phyloP scores from a whole-genome alignment of 1,140 invertebrate genomes.

The Watersipora subatra region DNA sequence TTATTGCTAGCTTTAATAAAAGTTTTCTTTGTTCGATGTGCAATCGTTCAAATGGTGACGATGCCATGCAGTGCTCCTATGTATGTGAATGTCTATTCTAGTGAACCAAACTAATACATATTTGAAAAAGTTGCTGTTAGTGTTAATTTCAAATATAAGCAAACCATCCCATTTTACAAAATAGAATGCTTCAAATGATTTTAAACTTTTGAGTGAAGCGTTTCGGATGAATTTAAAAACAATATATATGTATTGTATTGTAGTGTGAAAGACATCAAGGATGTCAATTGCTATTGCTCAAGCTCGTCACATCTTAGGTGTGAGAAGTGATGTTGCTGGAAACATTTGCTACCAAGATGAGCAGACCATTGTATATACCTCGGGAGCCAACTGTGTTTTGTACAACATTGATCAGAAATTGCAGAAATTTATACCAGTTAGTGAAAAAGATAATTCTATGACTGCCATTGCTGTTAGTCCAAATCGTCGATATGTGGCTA shows the following conservation, averaged over 20 bases:
- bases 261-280: slow-evolving; percentile 8
- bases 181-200: no score
- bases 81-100: no score
- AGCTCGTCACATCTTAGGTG: slow-evolving; percentile 36
- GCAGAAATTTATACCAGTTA: slow-evolving; percentile 41
- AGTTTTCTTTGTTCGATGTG: no score
- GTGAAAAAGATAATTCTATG: slow-evolving; percentile 36
- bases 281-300: slow-evolving; percentile 37
- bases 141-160: no score
- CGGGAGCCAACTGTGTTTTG: slow-evolving; percentile 41
- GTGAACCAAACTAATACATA: no score
- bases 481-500: slow-evolving; percentile 38
- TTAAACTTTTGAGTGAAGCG: not conserved
- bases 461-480: slow-evolving; percentile 39
- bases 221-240: not conserved
- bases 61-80: no score
- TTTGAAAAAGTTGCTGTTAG: no score
- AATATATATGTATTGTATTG: not conserved
- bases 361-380: slow-evolving; percentile 37
- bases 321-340: slow-evolving; percentile 29
- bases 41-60: no score
- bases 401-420: slow-evolving; percentile 42
- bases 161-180: no score
- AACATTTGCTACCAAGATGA: slow-evolving; percentile 41
- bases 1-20: no score